A percentile compares a stretch with the other conserved stretches of the same genome.
phyloP scores from a whole-genome alignment of 2,797 vertebrate genomes.

The Megaceryle alcyon region DNA sequence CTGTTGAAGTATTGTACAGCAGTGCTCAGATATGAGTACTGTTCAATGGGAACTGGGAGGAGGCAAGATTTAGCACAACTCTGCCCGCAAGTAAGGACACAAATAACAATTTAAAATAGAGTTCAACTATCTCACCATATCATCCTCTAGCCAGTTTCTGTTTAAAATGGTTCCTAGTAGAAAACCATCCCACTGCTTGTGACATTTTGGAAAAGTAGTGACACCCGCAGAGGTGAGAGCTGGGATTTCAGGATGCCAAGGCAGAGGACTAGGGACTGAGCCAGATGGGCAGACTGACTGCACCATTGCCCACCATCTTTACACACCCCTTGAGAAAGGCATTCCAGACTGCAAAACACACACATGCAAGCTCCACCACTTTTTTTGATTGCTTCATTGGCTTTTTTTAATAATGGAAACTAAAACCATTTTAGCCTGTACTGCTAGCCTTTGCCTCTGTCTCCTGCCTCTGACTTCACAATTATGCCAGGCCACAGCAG shows the following conservation, averaged over 20 bases:
- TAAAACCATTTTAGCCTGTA: background rate
- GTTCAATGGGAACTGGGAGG: background rate
- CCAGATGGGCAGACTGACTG: background rate
- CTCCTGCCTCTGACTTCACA: background rate
- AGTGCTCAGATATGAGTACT: background rate
- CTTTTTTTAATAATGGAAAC: background rate
- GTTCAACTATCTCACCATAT: background rate
- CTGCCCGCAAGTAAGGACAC: background rate
- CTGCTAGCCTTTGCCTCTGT: background rate
- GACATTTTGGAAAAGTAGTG: background rate
- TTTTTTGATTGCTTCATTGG: background rate
- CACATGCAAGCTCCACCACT: rapidly evolving
- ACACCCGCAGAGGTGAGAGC: background rate
- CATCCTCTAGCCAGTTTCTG: background rate
- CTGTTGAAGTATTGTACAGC: background rate
- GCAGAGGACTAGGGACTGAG: background rate
- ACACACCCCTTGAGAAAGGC: background rate
- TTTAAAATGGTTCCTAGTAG: background rate
- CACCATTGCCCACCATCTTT: background rate
- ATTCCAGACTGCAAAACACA: background rate
- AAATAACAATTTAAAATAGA: background rate
- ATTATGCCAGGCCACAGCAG: background rate
- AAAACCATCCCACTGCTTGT: background rate
- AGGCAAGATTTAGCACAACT: background rate
- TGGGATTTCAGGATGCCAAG: background rate